phyloP scores from a whole-genome alignment of 37 sponge, comb jelly and placozoan species.

The Petrosia ficiformis region DNA sequence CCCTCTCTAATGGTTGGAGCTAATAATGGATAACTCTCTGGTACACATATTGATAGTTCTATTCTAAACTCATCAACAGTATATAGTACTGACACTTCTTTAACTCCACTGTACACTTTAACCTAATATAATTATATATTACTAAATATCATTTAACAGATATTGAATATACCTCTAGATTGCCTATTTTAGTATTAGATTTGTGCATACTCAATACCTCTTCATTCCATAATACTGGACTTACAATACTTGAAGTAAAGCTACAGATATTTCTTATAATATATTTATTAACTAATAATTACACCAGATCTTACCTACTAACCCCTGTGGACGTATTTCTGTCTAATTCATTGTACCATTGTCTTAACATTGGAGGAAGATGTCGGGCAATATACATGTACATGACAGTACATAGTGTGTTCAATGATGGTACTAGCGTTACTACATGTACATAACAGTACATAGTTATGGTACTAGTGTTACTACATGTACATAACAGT shows the following conservation, averaged over 20 bases:
- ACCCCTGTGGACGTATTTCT: conserved; percentile 47
- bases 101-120: conserved; percentile 40
- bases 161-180: too few relatives aligned
- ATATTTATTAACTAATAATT: not conserved
- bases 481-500: conserved; percentile 14
- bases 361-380: conserved; percentile 70
- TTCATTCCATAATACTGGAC: conserved; percentile 40
- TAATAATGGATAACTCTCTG: conserved; percentile 73
- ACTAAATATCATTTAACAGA: too few relatives aligned
- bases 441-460: conserved; percentile 13
- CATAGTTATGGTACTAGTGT: not conserved
- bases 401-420: not conserved
- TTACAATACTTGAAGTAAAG: conserved; percentile 45
- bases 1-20: conserved; percentile 80
- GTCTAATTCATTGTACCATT: conserved; percentile 75
- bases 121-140: conserved; percentile 65
- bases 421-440: not conserved
- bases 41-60: conserved; percentile 76
- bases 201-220: conserved; percentile 36
- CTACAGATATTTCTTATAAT: conserved; percentile 14
- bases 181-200: conserved; percentile 21
- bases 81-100: conserved; percentile 84
- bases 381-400: conserved; percentile 49
- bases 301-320: conserved; percentile 12
- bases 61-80: conserved; percentile 81